Conservation (phyloP, 2,113 vertebrate species). For the Seriola dumerili region DNA sequence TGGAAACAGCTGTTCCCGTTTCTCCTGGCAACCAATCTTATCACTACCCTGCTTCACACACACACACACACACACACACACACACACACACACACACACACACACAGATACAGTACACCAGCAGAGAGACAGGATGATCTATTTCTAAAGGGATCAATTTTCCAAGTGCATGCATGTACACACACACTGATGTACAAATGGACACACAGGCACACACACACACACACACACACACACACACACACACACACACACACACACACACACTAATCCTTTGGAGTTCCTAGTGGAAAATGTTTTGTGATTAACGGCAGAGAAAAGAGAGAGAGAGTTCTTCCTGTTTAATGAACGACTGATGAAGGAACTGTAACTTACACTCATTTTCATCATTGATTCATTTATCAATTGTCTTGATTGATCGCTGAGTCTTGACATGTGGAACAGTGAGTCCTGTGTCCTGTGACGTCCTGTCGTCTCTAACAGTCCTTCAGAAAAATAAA, state of each 20-base stretch:
- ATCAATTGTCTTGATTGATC: neutral
- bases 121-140: conserved; percentile 46
- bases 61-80: conserved; percentile 25
- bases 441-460: too few species aligned
- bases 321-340: neutral
- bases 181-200: neutral
- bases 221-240: conserved; percentile 19
- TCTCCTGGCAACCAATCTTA: conserved; percentile 77
- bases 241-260: conserved; percentile 22
- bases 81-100: conserved; percentile 28
- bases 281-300: conserved; percentile 18
- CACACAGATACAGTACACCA: conserved; percentile 11
- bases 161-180: neutral
- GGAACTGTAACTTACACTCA: neutral
- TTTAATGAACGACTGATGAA: neutral
- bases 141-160: conserved; percentile 61
- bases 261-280: conserved; percentile 18
- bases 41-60: conserved; percentile 39
- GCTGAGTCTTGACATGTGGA: too few species aligned
- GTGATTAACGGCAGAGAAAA: conserved; percentile 17
- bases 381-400: neutral
- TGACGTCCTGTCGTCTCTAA: too few species aligned
- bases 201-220: conserved; percentile 1
- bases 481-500: too few species aligned
- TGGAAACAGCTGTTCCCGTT: conserved; percentile 70